phyloP scores from a whole-genome alignment of 1,140 invertebrate species.

The Aleiodes sp. region DNA sequence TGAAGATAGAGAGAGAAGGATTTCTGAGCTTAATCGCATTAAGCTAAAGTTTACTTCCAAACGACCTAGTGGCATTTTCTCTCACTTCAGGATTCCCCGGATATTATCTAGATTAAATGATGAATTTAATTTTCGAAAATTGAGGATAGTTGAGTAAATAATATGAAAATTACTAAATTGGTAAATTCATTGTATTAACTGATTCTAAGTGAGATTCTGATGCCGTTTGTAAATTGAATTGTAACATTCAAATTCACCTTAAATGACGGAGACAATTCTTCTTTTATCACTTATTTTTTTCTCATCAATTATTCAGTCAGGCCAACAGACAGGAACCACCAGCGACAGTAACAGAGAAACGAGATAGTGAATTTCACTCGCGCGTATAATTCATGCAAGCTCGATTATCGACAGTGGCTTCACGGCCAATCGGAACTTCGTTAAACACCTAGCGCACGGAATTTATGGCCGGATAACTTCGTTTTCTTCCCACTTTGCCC shows the following conservation, averaged over 20 bases:
- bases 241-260: neutral
- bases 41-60: conserved; percentile 26
- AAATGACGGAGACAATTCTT: conserved; percentile 19
- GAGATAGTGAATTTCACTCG: conserved; percentile 7
- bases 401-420: conserved; percentile 48
- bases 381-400: conserved; percentile 45
- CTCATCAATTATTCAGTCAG: conserved; percentile 19
- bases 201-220: too few relatives aligned
- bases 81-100: neutral
- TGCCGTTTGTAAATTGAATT: neutral
- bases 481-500: conserved; percentile 21
- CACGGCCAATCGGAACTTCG: conserved; percentile 36
- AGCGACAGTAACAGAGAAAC: neutral
- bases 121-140: conserved; percentile 32
- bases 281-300: conserved; percentile 19
- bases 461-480: conserved; percentile 37
- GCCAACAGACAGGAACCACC: neutral
- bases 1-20: too few relatives aligned
- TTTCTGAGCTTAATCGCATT: conserved; percentile 26
- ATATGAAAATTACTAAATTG: conserved; percentile 23
- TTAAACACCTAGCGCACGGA: conserved; percentile 32
- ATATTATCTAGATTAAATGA: conserved; percentile 1
- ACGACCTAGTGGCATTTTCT: neutral
- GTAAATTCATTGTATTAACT: neutral
- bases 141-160: conserved; percentile 23